Percentiles rank a stretch among this genome's conserved stretches.
These are phyloP conservation scores for Diceros bicornis DNA, from an alignment of 2,797 vertebrate species.

Conservation along the genomic window DNA sequence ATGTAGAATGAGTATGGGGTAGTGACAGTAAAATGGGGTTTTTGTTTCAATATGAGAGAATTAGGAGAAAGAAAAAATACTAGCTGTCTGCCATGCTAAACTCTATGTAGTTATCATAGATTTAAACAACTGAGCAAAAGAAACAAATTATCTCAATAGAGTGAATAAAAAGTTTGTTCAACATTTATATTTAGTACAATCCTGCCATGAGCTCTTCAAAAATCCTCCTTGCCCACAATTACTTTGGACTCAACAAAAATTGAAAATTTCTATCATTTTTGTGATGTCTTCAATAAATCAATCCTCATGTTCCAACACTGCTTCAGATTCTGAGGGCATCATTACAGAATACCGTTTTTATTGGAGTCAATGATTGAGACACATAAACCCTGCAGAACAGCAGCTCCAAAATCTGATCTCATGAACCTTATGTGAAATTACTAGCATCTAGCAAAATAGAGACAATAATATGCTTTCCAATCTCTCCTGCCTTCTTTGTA, in stretches of 20 bases:
- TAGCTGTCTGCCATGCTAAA: neutral
- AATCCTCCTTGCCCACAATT: neutral
- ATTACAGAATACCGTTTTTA: neutral
- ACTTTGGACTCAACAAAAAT: neutral
- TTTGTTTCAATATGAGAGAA: neutral
- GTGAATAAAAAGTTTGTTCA: neutral
- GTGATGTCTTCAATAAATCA: neutral
- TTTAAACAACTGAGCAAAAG: neutral
- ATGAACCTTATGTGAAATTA: neutral
- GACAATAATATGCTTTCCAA: neutral
- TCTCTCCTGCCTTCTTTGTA: neutral
- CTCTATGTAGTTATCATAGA: neutral
- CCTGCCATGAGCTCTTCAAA: neutral
- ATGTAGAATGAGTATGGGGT: neutral
- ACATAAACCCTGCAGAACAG: neutral
- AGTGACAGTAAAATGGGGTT: neutral
- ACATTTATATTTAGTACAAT: neutral
- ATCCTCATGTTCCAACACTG: neutral
- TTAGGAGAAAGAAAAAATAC: neutral
- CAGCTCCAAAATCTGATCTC: neutral
- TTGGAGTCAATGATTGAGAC: neutral
- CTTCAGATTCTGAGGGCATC: neutral
- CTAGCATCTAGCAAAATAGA: neutral
- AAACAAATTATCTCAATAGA: neutral
- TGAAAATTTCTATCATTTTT: neutral